Conservation (phyloP, 1,140 invertebrate genomes). For the Drosophila saltans region DNA sequence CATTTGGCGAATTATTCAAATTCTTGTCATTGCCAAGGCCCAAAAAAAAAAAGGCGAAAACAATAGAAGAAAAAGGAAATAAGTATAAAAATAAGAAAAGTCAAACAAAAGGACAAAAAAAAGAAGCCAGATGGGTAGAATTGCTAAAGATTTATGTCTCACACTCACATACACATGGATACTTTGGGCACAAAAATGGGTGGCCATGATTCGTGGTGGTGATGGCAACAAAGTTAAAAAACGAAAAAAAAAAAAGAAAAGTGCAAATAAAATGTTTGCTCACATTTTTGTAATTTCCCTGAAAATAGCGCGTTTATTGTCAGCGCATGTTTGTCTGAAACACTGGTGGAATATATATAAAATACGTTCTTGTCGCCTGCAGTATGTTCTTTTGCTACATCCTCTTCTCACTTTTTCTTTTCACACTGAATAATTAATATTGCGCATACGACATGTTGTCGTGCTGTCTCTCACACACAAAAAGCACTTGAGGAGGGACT, state of each 20-base stretch:
- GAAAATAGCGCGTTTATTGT: conserved; percentile 76
- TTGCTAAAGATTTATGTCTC: conserved; percentile 71
- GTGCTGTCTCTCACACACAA: conserved; percentile 43
- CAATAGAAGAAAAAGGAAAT: conserved; percentile 28
- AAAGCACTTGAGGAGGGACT: conserved; percentile 16
- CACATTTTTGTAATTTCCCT: conserved; percentile 77
- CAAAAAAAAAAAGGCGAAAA: conserved; percentile 3
- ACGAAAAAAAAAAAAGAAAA: conserved; percentile 12
- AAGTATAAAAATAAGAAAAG: conserved; percentile 38
- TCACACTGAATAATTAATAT: conserved; percentile 75
- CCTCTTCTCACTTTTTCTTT: conserved; percentile 26
- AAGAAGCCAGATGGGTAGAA: conserved; percentile 39
- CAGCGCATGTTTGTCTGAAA: conserved; percentile 60
- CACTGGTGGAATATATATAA: conserved; percentile 5
- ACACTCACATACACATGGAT: conserved; percentile 27
- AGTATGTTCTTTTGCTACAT: conserved; percentile 11
- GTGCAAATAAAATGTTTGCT: conserved; percentile 78
- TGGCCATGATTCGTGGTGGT: too few relatives aligned
- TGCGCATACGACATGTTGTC: conserved; percentile 72
- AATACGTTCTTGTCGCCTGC: conserved; percentile 1
- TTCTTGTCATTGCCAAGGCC: conserved; percentile 75
- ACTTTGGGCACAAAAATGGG: conserved; percentile 1
- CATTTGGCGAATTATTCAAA: conserved; percentile 80
- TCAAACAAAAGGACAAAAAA: conserved; percentile 47
- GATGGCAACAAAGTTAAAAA: conserved; percentile 54